A percentile compares a stretch with the other conserved stretches of the same genome.
phyloP scores from a whole-genome alignment of 1,140 invertebrate genomes.

The Oncopodura yosiiana region DNA sequence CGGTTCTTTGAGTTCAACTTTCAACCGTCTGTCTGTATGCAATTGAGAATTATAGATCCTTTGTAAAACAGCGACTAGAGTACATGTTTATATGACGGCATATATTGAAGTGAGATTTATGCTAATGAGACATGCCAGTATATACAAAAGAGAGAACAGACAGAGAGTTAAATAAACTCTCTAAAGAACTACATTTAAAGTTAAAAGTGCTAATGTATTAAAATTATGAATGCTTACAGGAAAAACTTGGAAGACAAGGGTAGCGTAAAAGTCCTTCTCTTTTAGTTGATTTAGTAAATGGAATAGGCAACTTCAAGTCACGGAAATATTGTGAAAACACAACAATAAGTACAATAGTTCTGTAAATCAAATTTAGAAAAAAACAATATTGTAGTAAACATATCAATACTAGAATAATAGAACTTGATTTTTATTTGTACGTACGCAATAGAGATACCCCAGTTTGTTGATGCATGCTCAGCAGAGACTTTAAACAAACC shows the following conservation, averaged over 20 bases:
- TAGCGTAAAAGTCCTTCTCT: conserved; percentile 53
- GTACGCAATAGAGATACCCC: conserved; percentile 68
- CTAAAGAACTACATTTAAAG: too few species aligned
- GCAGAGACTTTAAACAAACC: conserved; percentile 68
- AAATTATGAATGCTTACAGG: conserved; percentile 51
- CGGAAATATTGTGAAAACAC: conserved; percentile 71
- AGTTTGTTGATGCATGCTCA: conserved; percentile 62
- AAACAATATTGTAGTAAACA: too few species aligned
- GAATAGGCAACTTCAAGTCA: conserved; percentile 54
- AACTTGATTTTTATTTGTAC: conserved; percentile 28
- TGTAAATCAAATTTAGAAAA: conserved; percentile 60
- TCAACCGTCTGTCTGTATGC: too few species aligned
- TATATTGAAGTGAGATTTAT: too few species aligned
- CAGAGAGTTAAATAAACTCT: too few species aligned
- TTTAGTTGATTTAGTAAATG: conserved; percentile 48
- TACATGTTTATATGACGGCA: too few species aligned
- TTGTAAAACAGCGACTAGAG: too few species aligned
- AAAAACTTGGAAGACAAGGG: conserved; percentile 67
- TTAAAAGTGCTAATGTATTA: not conserved
- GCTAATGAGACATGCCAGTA: too few species aligned
- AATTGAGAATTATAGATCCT: too few species aligned
- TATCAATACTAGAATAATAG: too few species aligned
- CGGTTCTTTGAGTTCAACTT: too few species aligned
- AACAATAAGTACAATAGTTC: conserved; percentile 67
- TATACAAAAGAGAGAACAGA: too few species aligned